These are phyloP conservation scores for Eilema caniola DNA, from an alignment of 2,888 invertebrate species.

Conservation along the genomic window DNA sequence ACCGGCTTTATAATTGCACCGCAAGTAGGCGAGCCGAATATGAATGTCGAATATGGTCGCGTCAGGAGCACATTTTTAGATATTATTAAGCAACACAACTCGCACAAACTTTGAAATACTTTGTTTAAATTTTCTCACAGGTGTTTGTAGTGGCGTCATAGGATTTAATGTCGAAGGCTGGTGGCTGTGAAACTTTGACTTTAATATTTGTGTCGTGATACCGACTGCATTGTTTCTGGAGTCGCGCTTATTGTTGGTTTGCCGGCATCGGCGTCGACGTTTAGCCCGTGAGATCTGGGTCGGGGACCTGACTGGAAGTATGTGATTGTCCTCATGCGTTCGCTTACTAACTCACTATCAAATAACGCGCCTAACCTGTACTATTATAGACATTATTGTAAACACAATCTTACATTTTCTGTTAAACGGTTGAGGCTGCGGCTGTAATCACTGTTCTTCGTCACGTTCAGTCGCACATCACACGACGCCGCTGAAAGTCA, in stretches of 20 bases:
- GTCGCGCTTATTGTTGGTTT: constrained; percentile 70
- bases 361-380: constrained; percentile 40
- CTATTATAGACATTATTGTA: constrained; percentile 50
- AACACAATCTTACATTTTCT: constrained; percentile 82
- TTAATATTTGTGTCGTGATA: constrained; percentile 81
- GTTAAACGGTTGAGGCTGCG: constrained; percentile 84
- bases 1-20: constrained; percentile 40
- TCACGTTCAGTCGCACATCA: constrained; percentile 78
- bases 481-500: constrained; percentile 74
- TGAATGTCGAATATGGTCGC: constrained; percentile 48
- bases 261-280: constrained; percentile 58
- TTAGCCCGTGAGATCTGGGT: constrained; percentile 83
- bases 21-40: constrained; percentile 47
- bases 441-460: constrained; percentile 71
- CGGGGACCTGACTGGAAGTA: constrained; percentile 70
- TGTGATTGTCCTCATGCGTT: constrained; percentile 55
- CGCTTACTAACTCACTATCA: constrained; percentile 47
- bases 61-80: constrained; percentile 49
- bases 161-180: constrained; percentile 81
- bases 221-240: constrained; percentile 76
- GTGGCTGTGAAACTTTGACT: constrained; percentile 79
- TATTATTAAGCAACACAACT: constrained; percentile 57
- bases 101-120: constrained; percentile 61
- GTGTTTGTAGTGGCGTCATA: constrained; percentile 80
- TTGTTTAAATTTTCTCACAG: constrained; percentile 84